These are phyloP conservation scores for Rapana venosa DNA, from an alignment of 2,888 invertebrate species.

Conservation along the genomic window DNA sequence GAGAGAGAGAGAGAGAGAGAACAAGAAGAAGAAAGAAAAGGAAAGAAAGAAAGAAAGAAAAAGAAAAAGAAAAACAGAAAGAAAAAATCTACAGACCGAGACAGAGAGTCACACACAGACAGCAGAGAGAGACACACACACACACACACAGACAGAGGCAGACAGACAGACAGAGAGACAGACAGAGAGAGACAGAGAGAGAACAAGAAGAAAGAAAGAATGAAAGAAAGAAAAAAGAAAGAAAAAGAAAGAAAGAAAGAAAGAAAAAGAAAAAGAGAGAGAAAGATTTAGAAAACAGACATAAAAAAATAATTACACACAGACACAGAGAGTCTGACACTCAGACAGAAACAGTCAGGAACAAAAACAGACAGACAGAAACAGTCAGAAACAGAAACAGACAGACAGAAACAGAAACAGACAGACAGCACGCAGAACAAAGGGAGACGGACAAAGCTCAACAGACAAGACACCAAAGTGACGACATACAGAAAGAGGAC, in stretches of 20 bases:
- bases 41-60: neutral
- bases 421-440: too few species aligned
- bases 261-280: neutral
- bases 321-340: too few species aligned
- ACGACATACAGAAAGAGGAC: too few species aligned
- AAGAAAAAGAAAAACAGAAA: neutral
- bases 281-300: too few species aligned
- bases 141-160: neutral
- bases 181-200: neutral
- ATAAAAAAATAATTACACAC: too few species aligned
- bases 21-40: neutral
- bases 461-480: too few species aligned
- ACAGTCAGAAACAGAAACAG: too few species aligned
- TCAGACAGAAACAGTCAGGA: too few species aligned
- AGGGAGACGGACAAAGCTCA: too few species aligned
- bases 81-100: neutral
- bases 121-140: neutral
- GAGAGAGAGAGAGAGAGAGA: too few species aligned
- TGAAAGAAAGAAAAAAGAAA: neutral
- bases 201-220: neutral
- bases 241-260: neutral
- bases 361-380: neutral
- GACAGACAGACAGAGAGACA: neutral
- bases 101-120: neutral
- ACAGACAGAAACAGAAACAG: too few species aligned